Conservation (phyloP, 1,140 invertebrate genomes). For the Papilio dardanus region DNA sequence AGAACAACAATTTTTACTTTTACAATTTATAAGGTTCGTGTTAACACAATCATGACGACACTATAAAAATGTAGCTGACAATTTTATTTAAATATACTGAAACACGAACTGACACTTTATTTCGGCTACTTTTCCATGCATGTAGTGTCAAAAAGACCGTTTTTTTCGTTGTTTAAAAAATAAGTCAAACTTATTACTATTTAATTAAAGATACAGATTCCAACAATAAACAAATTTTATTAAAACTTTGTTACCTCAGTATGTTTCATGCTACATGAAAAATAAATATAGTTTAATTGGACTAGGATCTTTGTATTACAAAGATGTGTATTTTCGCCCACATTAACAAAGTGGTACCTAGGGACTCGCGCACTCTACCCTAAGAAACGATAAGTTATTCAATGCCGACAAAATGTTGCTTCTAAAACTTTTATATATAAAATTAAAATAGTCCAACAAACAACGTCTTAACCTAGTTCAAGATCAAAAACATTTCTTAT, state of each 20-base stretch:
- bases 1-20: not conserved
- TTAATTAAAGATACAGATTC: no score
- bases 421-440: not conserved
- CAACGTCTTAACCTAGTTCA: not conserved
- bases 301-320: not conserved
- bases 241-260: not conserved
- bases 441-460: not conserved
- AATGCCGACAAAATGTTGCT: not conserved
- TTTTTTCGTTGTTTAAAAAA: no score
- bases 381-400: not conserved
- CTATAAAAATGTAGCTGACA: no score
- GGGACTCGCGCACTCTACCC: not conserved
- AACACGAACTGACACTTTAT: no score
- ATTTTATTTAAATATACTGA: no score
- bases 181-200: no score
- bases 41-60: no score
- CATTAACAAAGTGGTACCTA: not conserved
- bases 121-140: no score
- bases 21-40: no score
- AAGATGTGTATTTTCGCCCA: not conserved
- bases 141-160: no score
- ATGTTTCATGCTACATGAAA: not conserved
- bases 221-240: not conserved
- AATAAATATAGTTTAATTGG: constrained; percentile 14
- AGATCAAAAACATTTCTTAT: not conserved